Evolutionary conservation across 2,113 vertebrate species (phyloP), one percentile per base, ranked within the genome.

Genomic region (Poecilia latipinna): DNA sequence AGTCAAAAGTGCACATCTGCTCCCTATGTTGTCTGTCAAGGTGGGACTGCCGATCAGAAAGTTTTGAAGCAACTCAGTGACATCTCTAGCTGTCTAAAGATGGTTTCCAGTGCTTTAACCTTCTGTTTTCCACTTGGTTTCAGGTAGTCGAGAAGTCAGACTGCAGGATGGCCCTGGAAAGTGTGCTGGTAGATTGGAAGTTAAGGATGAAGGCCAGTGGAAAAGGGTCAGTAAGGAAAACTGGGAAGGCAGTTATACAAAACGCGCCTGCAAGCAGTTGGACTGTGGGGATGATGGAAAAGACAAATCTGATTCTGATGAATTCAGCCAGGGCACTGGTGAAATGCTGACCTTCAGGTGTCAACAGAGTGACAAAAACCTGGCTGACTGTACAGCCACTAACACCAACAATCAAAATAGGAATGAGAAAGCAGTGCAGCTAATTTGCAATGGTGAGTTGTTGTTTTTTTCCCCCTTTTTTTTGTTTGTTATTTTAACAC

Each of bases 111-210:
- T 64, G 4, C 31, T 70, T 79, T 13, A 67, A 13, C 26, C 13
- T 61, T 72, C 5, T 51, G 4, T 67, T 60, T 2, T 29, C 77
- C 15, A 35, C 29, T 0, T 66, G 62, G 0, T 66, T 1, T 1
- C 88, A 94, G 94, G 0, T 0, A 91, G 90, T 19, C 0, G 88
- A 0, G 0, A 64, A 0, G 78, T 89, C 35, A 79, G 12, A 1
- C 72, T 94, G n/a, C 0, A 0, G 0, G 86, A 93, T 0, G 85
- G 92, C 10, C 70, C 70, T 24, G 84, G 89, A 31, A 44, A 0
- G 22, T 94, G 92, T 70, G 83, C 88, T 7, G 94, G 94, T 2
- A 85, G 84, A 48, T 4, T 93, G 65, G 88, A 90, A 68, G 68
- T 94, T 26, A 0, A 73, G 3, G 10, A 70, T 4, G 0, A 69